Base-by-base conservation (phyloP, 2,113 vertebrate genomes). In the Ascaphus truei region DNA sequence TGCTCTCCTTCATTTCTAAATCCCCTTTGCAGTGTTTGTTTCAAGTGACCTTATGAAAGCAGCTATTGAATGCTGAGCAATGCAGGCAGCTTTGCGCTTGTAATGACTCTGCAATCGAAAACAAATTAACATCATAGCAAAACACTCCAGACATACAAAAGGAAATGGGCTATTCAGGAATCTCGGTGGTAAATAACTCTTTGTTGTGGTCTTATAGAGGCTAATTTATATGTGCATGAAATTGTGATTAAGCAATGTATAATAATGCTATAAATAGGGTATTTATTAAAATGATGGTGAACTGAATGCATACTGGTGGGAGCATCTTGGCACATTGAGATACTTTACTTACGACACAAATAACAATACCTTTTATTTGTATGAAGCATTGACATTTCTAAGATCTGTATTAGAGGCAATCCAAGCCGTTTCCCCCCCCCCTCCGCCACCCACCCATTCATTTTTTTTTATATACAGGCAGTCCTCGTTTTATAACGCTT, bases 71-170 rank as follows among this genome's bases (percentile, higher is more conserved):
- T 51, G 27, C 12, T 23, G 25, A 18, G 16, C n/a, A 5, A 11
- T 26, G 23, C 16, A 9, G 34, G 15, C 22, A 27, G 51, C 39
- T 11, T n/a, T 4, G 15, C 13, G 25, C n/a, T 30, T 29, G 29
- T 41, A 55, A 56, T 43, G 63, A 43, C 63, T 66, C 26, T 18
- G 10, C 36, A 5, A 56, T 66, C n/a, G 34, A 55, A 39, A 34
- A 39, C 50, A 29, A 66, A 55, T 41, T 39, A 55, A 55, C 26
- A 18, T 53, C 26, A 66, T 22, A 18, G 36, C 10, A 30, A 66
- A 66, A 66, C 63, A 66, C 62, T 29, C 34, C 23, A 39, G n/a
- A 12, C 4, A 3, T 22, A 30, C n/a, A 16, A 56, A 31, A 36
- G 3, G 10, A 65, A 29, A 26, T 15, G 1, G 50, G 16, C 23